Base-by-base conservation (phyloP, 2,113 vertebrate genomes). In the Corydoras sp. region DNA sequence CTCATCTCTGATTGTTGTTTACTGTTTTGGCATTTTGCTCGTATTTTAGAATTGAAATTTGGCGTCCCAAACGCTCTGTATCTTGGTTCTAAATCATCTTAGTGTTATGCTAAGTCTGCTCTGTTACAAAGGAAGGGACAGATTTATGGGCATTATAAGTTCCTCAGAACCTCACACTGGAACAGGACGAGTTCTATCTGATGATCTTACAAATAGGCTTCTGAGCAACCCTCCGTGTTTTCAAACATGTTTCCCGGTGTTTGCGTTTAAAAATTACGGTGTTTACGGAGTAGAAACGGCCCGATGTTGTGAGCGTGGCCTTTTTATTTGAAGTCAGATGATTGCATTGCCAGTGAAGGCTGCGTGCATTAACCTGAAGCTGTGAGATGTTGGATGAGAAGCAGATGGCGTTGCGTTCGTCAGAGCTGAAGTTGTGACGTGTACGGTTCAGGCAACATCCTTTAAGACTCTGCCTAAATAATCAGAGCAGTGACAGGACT, bases 321-420 rank as follows among this genome's bases (percentile, higher is more conserved):
- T 43, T 43, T 43, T 43, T 43, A 5, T 5, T 43, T 43, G 35
- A 43, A 43, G 35, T 43, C 7, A 43, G 51, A 53, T 53, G 51
- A 12, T 53, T 53, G 10, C 51, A 3, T 53, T 53, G 10, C 51
- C 13, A 53, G 13, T 14, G 64, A 72, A 31, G 77, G 76, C 79
- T 77, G 65, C 49, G 50, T 32, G 73, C 10, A 10, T 82, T 75
- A 43, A 43, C 35, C 81, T 80, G 82, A 71, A 67, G 69, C 76
- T 63, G 71, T 14, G 32, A 60, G 60, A 77, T 75, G 29, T 30
- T 56, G 69, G 81, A 84, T 67, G 69, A 69, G 77, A 77, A 65
- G 43, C 83, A 86, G 80, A 81, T 82, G 80, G 67, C 69, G 10
- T 62, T 62, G 62, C 61, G 68, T 71, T 71, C 29, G 62, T 73